Evolutionary conservation across 2,797 vertebrate species (phyloP).

Genomic region (Coccyzus lansbergi): DNA sequence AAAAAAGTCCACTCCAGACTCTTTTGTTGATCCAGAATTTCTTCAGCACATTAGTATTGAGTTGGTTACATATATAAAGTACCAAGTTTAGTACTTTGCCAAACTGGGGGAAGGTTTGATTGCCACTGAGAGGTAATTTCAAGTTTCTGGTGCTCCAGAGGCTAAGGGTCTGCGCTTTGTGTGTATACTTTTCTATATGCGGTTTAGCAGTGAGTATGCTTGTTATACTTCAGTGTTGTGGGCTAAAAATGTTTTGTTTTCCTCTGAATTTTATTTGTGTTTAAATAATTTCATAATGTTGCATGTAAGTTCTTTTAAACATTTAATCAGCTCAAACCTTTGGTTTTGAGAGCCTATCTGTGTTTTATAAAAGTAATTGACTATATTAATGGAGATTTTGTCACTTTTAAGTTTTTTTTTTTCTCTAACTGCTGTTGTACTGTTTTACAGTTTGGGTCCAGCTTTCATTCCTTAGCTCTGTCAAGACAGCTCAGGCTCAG

Average conservation of each 20-base stretch:
- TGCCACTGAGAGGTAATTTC: not conserved
- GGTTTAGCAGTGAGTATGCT: not conserved
- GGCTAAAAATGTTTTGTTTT: slow-evolving; percentile 49
- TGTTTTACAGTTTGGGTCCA: not conserved
- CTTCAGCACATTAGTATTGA: not conserved
- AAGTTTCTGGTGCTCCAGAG: not conserved
- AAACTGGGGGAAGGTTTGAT: not conserved
- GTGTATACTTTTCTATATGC: not conserved
- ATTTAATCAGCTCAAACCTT: not conserved
- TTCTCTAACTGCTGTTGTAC: not conserved
- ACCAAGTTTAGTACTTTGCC: not conserved
- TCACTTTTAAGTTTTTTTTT: not conserved
- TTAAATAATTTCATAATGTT: slow-evolving; percentile 19
- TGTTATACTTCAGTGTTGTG: slow-evolving; percentile 13
- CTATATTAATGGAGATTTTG: not conserved
- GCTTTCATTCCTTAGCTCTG: not conserved
- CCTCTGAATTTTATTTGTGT: not conserved
- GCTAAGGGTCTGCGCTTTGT: not conserved
- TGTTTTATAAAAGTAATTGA: not conserved
- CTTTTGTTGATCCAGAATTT: not conserved
- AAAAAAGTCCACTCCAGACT: not conserved
- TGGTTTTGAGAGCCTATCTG: not conserved
- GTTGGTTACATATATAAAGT: not conserved
- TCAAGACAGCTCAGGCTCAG: not conserved
- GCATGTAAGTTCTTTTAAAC: not conserved